These are phyloP conservation scores for Orycteropus afer DNA, from an alignment of 2,113 vertebrate genomes.

Conservation along the genomic window DNA sequence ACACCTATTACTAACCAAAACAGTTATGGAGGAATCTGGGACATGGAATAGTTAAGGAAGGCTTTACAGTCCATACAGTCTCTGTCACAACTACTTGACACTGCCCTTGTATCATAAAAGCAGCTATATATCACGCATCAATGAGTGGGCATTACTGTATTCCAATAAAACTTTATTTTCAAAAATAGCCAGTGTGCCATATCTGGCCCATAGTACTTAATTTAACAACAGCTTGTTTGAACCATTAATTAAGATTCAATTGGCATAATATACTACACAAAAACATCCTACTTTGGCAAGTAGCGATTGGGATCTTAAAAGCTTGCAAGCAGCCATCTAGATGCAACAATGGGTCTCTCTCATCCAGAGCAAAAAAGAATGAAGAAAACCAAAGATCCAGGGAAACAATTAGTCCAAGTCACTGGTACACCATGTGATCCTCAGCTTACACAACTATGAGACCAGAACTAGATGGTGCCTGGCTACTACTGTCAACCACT, in stretches of 20 bases:
- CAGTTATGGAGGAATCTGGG: not conserved
- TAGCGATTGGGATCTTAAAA: too few species aligned
- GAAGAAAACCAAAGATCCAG: too few species aligned
- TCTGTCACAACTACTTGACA: not conserved
- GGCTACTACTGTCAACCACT: too few species aligned
- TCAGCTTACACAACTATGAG: too few species aligned
- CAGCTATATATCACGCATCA: not conserved
- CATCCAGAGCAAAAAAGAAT: too few species aligned
- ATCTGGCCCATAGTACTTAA: not conserved
- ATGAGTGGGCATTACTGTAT: not conserved
- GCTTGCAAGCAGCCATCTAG: too few species aligned
- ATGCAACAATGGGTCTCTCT: too few species aligned
- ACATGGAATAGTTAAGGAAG: not conserved
- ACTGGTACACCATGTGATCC: too few species aligned
- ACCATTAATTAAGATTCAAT: constrained; percentile 38
- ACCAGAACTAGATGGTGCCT: too few species aligned
- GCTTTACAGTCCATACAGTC: not conserved
- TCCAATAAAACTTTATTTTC: not conserved
- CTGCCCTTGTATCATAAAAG: not conserved
- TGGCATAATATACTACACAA: too few species aligned
- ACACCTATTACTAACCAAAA: not conserved
- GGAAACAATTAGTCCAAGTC: too few species aligned
- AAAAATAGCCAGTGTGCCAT: not conserved
- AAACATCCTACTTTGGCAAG: too few species aligned
- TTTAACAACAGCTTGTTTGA: not conserved